Evolutionary conservation across 2,888 invertebrate species (phyloP), one percentile per base, ranked within the genome.

Genomic region (Sphaeridia pumilis): DNA sequence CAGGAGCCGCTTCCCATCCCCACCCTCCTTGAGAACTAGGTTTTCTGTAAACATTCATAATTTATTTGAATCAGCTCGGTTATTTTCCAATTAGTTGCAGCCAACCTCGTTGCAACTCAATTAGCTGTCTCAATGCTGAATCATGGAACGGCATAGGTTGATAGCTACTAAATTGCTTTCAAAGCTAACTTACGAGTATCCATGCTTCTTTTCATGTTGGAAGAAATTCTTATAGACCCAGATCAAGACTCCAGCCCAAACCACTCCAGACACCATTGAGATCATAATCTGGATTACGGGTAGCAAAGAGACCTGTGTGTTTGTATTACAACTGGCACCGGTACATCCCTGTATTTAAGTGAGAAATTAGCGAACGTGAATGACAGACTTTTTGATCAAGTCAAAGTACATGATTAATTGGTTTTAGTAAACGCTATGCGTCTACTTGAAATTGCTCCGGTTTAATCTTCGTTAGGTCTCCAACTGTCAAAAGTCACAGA

Each of bases 201-300:
- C 25, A 25, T 21, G 24, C 46, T 20, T 41, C 36, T 24, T 25
- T 41, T 22, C 42, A 27, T 31, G 46, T 17, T 45, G 49, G 12
- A 35, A 47, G 26, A 55, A 61, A 38, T 60, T 64, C 26, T 59
- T 56, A 27, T 58, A 55, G 3, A 64, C 21, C 41, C 57, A 60
- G 4, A 61, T 43, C 34, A 64, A 64, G 24, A 64, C 54, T 10
- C 43, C 52, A 21, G 63, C 60, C 58, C 60, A 61, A 42, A 61
- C 49, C 1, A 58, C 38, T 26, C 61, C 63, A 35, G 56, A 57
- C 12, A 27, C 50, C 5, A 56, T 35, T 1, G 61, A 61, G 35
- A 54, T 43, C 2, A 64, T 27, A n/a, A 64, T 52, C 43, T 64
- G 63, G 49, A 64, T 57, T 7, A 59, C 38, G 4, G 63, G 63